These are phyloP conservation scores for Crax fasciolata DNA, from an alignment of 2,797 vertebrate genomes.

Conservation along the genomic window DNA sequence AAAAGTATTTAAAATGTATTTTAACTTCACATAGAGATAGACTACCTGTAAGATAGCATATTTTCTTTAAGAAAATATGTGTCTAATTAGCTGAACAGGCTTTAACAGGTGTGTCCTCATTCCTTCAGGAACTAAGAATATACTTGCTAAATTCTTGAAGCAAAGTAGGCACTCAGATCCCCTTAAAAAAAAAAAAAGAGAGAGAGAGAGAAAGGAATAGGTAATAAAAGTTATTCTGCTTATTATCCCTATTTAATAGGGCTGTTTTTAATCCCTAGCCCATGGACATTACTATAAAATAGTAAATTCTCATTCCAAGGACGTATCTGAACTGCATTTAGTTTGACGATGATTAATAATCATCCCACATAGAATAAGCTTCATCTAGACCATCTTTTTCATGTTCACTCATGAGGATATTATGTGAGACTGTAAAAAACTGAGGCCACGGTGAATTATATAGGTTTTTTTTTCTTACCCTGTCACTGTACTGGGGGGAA, in stretches of 20 bases:
- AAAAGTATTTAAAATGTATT: slow-evolving; percentile 45
- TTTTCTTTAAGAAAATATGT: slow-evolving; percentile 47
- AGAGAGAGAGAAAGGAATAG: background rate
- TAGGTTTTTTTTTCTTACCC: background rate
- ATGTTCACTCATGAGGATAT: background rate
- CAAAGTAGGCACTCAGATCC: background rate
- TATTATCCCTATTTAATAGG: background rate
- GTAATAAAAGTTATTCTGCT: background rate
- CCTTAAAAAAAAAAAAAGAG: background rate
- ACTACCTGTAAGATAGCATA: slow-evolving; percentile 58
- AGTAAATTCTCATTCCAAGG: background rate
- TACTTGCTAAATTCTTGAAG: slow-evolving; percentile 7
- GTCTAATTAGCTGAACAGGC: slow-evolving; percentile 59
- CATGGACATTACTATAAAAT: background rate
- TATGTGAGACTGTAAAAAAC: background rate
- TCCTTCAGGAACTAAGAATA: slow-evolving; percentile 54
- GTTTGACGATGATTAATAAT: background rate
- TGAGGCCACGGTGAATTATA: background rate
- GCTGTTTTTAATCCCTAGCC: background rate
- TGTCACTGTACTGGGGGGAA: background rate
- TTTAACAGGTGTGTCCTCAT: slow-evolving; percentile 63
- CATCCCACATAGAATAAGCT: background rate
- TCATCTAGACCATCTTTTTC: background rate
- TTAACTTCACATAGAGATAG: slow-evolving; percentile 35
- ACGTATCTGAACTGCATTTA: background rate